Evolutionary conservation across 1,140 invertebrate species (phyloP).

Genomic region (Spodoptera litura): DNA sequence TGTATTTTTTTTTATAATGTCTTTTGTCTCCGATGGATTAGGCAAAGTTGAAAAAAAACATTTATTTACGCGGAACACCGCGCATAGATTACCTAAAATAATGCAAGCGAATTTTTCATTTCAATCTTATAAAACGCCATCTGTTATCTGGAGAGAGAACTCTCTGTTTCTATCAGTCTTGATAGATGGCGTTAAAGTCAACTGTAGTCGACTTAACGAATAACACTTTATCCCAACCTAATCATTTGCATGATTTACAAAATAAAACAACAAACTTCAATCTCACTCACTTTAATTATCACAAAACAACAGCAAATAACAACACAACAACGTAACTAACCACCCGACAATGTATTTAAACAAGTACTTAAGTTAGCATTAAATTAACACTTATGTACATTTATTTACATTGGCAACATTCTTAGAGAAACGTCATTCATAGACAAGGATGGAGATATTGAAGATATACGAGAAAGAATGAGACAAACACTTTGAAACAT

Average conservation of each 20-base stretch:
- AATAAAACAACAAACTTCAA: neutral
- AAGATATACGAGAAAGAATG: neutral
- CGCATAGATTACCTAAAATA: neutral
- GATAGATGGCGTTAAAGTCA: constrained; percentile 22
- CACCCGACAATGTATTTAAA: constrained; percentile 34
- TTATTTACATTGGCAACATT: constrained; percentile 42
- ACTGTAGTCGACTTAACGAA: neutral
- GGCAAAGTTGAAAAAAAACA: too few species aligned
- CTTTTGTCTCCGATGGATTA: too few species aligned
- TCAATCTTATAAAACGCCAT: neutral
- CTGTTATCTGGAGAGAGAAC: neutral
- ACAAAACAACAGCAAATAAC: constrained; percentile 48
- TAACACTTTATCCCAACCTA: too few species aligned
- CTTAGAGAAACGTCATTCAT: neutral
- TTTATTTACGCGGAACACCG: too few species aligned
- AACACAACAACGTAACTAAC: neutral
- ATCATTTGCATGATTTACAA: neutral
- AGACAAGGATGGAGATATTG: constrained; percentile 18
- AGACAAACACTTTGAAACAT: neutral
- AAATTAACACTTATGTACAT: constrained; percentile 36
- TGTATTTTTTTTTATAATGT: too few species aligned
- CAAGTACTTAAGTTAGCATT: constrained; percentile 30
- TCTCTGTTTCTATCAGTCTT: neutral
- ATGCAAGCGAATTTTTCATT: neutral
- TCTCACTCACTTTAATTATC: constrained; percentile 42